Evolutionary conservation across 2,888 invertebrate genomes (phyloP).

Genomic region (Teleogryllus oceanicus): DNA sequence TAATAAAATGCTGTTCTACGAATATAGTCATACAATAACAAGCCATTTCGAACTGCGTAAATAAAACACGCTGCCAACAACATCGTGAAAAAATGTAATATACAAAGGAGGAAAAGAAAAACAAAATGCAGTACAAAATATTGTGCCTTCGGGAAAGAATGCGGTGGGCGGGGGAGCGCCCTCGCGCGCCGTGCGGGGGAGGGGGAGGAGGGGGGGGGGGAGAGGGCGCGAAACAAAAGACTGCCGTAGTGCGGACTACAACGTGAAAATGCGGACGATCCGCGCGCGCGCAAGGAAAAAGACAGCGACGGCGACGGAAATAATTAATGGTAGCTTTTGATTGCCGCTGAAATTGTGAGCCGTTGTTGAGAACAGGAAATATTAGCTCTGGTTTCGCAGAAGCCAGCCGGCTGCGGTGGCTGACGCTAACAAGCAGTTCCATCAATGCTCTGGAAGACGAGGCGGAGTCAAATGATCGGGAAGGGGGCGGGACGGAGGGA

Average conservation of each 20-base stretch:
- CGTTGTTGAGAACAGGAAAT: background rate
- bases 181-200: background rate
- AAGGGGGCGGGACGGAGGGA: no score
- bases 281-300: background rate
- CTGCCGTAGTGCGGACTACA: background rate
- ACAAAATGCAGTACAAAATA: background rate
- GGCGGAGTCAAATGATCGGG: no score
- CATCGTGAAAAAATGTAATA: constrained; percentile 18
- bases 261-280: background rate
- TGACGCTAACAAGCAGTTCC: no score
- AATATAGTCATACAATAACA: constrained; percentile 3
- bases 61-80: constrained; percentile 9
- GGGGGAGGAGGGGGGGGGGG: background rate
- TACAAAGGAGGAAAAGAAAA: constrained; percentile 18
- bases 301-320: background rate
- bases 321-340: background rate
- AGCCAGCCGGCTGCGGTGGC: no score
- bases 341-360: constrained; percentile 18
- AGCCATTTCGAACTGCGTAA: background rate
- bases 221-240: background rate
- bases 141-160: constrained; percentile 10
- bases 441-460: no score
- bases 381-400: background rate
- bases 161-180: background rate
- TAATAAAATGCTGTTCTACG: constrained; percentile 1